phyloP scores from a whole-genome alignment of 2,113 vertebrate species.

The Acanthisitta chloris region DNA sequence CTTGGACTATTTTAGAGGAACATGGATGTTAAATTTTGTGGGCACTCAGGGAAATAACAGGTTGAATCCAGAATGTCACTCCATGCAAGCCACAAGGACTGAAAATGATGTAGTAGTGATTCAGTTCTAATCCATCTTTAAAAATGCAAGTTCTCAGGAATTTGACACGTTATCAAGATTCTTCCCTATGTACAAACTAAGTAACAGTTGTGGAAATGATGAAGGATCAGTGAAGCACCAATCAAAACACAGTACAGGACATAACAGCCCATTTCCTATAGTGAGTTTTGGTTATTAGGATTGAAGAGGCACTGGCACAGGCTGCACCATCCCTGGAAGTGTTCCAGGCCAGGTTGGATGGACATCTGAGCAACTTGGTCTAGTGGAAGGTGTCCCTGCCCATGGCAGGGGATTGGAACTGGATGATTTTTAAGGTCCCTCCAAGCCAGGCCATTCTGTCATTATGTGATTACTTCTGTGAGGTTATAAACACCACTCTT shows the following conservation, averaged over 20 bases:
- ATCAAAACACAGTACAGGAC: not conserved
- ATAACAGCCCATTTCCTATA: rapidly evolving
- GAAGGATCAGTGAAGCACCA: not conserved
- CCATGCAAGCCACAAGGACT: not conserved
- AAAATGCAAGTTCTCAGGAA: not conserved
- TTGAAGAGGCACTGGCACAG: not conserved
- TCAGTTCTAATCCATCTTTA: not conserved
- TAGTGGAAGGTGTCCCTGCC: not conserved
- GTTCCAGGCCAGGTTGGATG: not conserved
- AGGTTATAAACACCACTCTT: not conserved
- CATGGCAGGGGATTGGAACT: not conserved
- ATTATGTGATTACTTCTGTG: not conserved
- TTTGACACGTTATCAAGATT: not conserved
- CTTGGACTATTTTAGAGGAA: not conserved
- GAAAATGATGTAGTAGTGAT: not conserved
- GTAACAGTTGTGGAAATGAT: not conserved
- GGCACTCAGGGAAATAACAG: not conserved
- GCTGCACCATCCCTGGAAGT: not conserved
- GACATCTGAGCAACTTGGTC: not conserved
- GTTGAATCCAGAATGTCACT: not conserved
- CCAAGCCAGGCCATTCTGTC: not conserved
- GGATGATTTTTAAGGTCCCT: not conserved
- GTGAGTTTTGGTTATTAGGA: not conserved
- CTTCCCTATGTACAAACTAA: not conserved
- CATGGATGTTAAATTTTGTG: not conserved